Base-by-base conservation (phyloP, 2,113 vertebrate species). In the Gyps fulvus region DNA sequence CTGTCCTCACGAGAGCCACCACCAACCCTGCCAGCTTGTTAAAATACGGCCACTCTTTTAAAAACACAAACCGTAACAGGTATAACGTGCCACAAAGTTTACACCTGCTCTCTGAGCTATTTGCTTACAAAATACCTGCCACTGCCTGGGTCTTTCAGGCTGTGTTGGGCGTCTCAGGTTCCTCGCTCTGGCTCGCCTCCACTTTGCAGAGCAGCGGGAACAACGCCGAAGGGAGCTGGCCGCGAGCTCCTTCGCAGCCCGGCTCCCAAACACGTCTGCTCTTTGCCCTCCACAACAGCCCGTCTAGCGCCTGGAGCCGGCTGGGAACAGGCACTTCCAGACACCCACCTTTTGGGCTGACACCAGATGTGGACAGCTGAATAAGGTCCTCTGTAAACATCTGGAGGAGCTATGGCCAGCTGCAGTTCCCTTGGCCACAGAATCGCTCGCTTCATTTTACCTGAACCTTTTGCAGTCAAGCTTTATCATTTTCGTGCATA, bases 191-290 rank as follows among this genome's bases (percentile, higher is more conserved):
- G 8, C 26, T 65, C 5, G 2, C 4, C 13, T 27, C 22, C 11
- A 2, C 36, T 57, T 86, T 16, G n/a, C 14, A 17, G 26, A 43
- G 45, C 31, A 61, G 32, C 38, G 20, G 20, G 8, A 88, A 5
- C 2, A 34, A 7, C 2, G 12, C 3, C 3, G 10, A 3, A 20
- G 21, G 26, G 16, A 76, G 4, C 19, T 47, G 54, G 8, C n/a
- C 15, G 34, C 2, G 6, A 79, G 38, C 32, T 23, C 22, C 38
- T 42, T 16, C 0, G 0, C 34, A 74, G 29, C 15, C 20, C 10
- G 16, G 18, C 26, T 74, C 21, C 52, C 34, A 43, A 70, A 65
- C 13, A 8, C 3, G 20, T 21, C 50, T 55, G 34, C 32, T 67
- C 20, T 61, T 61, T 31, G 27, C 9, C 49, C 43, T 72, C 43